These are phyloP conservation scores for Archegozetes longisetosus DNA, from an alignment of 1,140 invertebrate species.

Conservation along the genomic window DNA sequence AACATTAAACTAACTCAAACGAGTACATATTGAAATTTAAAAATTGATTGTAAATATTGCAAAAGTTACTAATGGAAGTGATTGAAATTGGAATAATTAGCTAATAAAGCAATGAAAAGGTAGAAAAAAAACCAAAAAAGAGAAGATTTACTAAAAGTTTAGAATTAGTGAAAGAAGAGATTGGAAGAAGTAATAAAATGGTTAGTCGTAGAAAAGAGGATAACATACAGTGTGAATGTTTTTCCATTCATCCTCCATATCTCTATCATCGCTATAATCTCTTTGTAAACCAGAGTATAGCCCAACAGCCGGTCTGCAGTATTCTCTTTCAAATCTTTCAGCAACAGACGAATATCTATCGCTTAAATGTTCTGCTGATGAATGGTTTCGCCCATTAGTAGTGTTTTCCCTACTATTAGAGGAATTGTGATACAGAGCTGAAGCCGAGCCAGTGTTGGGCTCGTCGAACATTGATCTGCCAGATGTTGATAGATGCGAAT, in stretches of 20 bases:
- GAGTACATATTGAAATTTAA: no score
- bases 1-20: no score
- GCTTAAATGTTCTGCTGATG: not conserved
- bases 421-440: not conserved
- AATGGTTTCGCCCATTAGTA: not conserved
- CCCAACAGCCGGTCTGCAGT: not conserved
- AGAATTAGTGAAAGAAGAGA: no score
- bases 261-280: slow-evolving; percentile 22
- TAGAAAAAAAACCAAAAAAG: no score
- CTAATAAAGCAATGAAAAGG: no score
- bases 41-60: no score
- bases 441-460: not conserved
- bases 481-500: slow-evolving; percentile 3
- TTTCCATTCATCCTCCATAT: slow-evolving; percentile 55
- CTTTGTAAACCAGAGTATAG: slow-evolving; percentile 11
- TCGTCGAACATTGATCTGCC: not conserved
- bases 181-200: no score
- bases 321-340: not conserved
- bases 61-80: no score
- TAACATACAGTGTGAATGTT: slow-evolving; percentile 62
- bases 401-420: not conserved
- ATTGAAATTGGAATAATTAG: no score
- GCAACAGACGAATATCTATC: not conserved
- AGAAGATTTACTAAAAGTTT: no score
- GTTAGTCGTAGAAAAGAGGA: no score